Evolutionary conservation across 2,888 invertebrate genomes (phyloP).

Genomic region (Pilophorus perplexus): DNA sequence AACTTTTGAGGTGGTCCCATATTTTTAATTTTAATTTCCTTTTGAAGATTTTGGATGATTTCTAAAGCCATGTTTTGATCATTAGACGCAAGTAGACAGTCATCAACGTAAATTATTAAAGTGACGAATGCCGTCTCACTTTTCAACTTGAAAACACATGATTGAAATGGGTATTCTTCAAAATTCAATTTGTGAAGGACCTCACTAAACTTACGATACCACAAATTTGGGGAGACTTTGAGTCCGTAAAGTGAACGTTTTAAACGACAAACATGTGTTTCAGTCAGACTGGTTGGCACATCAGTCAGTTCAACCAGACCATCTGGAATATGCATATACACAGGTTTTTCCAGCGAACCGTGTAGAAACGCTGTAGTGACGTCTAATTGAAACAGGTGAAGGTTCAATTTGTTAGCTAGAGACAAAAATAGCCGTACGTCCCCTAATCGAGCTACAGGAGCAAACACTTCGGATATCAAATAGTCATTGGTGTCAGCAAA

Average conservation of each 20-base stretch:
- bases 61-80: too few relatives aligned
- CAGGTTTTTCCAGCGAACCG: constrained; percentile 23
- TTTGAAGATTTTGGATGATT: too few relatives aligned
- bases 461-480: constrained; percentile 15
- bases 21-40: too few relatives aligned
- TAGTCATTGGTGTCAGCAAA: constrained; percentile 8
- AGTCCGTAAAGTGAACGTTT: constrained; percentile 27
- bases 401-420: not conserved
- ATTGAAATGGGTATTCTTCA: too few relatives aligned
- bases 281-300: not conserved
- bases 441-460: constrained; percentile 4
- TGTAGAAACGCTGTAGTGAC: constrained; percentile 21
- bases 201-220: not conserved
- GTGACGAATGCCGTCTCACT: too few relatives aligned
- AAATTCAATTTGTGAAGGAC: too few relatives aligned
- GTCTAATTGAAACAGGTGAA: constrained; percentile 18
- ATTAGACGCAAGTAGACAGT: too few relatives aligned
- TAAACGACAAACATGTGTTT: constrained; percentile 23
- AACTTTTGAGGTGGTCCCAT: too few relatives aligned
- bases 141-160: too few relatives aligned
- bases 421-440: constrained; percentile 6
- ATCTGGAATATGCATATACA: constrained; percentile 6
- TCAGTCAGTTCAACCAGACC: constrained; percentile 6
- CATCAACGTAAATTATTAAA: too few relatives aligned
- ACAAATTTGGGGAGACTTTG: not conserved